Percentiles rank a stretch among this genome's conserved stretches.
phyloP scores from a whole-genome alignment of 2,888 invertebrate genomes.

The Drosophila ustulata region DNA sequence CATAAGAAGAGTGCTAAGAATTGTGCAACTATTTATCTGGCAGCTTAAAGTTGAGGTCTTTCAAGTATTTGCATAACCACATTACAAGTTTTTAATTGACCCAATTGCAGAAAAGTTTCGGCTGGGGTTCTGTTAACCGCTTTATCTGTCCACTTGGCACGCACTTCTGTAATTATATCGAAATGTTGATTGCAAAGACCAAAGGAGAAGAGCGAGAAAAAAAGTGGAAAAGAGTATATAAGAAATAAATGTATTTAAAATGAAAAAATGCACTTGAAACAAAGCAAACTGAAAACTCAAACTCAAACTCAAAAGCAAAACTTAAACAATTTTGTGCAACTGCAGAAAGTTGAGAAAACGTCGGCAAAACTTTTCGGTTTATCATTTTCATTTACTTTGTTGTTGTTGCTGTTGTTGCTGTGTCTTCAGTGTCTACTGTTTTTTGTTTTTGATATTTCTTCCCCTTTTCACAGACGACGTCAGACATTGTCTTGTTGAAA shows the following conservation, averaged over 20 bases:
- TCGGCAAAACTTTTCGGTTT: conserved; percentile 58
- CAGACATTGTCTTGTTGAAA: conserved; percentile 79
- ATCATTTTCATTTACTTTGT: conserved; percentile 49
- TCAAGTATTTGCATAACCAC: conserved; percentile 20
- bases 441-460: conserved; percentile 15
- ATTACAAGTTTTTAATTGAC: conserved; percentile 47
- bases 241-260: conserved; percentile 42
- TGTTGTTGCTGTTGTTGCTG: conserved; percentile 28
- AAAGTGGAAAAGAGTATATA: neutral
- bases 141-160: conserved; percentile 53
- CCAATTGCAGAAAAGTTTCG: conserved; percentile 33
- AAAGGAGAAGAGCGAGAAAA: conserved; percentile 1
- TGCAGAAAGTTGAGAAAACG: conserved; percentile 64
- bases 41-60: conserved; percentile 10
- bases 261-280: conserved; percentile 55
- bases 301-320: conserved; percentile 55
- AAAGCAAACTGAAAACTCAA: conserved; percentile 68
- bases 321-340: conserved; percentile 70
- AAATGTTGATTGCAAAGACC: conserved; percentile 6
- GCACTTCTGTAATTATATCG: conserved; percentile 48
- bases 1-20: neutral
- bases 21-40: conserved; percentile 10
- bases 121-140: conserved; percentile 20
- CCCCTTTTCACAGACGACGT: conserved; percentile 37
- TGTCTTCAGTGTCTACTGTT: conserved; percentile 18